phyloP scores from a whole-genome alignment of 2,797 vertebrate genomes.

The Typhlichthys eigenmanni region DNA sequence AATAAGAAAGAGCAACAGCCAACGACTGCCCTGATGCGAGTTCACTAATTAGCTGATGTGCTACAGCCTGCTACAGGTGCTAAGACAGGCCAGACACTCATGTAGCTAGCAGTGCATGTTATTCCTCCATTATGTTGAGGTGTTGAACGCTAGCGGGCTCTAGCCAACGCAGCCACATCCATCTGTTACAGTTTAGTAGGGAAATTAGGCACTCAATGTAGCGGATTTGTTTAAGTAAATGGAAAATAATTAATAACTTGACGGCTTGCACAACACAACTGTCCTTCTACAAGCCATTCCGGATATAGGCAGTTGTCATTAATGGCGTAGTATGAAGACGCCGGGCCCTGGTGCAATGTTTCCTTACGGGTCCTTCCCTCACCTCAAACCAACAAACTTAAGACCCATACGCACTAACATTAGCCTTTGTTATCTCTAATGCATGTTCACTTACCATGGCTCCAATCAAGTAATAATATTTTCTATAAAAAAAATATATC shows the following conservation, averaged over 20 bases:
- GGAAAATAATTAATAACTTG: slow-evolving; percentile 80
- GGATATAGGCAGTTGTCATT: slow-evolving; percentile 24
- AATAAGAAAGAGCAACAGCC: slow-evolving; percentile 48
- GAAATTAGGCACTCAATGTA: slow-evolving; percentile 82
- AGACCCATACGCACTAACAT: too few relatives aligned
- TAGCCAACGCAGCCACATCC: slow-evolving; percentile 55
- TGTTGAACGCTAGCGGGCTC: slow-evolving; percentile 26
- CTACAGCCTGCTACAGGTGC: slow-evolving; percentile 43
- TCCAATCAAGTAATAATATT: too few relatives aligned
- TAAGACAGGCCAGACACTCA: slow-evolving; percentile 3
- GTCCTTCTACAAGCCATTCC: slow-evolving; percentile 47
- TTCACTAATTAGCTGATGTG: slow-evolving; percentile 67
- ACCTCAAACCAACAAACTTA: too few relatives aligned
- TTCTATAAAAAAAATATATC: too few relatives aligned
- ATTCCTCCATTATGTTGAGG: slow-evolving; percentile 38
- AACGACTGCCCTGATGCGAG: slow-evolving; percentile 42
- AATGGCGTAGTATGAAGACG: too few relatives aligned
- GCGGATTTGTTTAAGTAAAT: slow-evolving; percentile 81
- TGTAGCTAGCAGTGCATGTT: slow-evolving; percentile 35
- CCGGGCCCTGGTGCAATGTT: too few relatives aligned
- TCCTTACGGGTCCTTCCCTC: too few relatives aligned
- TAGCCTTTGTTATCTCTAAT: too few relatives aligned
- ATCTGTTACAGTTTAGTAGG: slow-evolving; percentile 76
- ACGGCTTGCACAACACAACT: slow-evolving; percentile 60
- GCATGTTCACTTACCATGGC: too few relatives aligned